Evolutionary conservation across 1,140 invertebrate genomes (phyloP).

Genomic region (Potamilus streckersoni): DNA sequence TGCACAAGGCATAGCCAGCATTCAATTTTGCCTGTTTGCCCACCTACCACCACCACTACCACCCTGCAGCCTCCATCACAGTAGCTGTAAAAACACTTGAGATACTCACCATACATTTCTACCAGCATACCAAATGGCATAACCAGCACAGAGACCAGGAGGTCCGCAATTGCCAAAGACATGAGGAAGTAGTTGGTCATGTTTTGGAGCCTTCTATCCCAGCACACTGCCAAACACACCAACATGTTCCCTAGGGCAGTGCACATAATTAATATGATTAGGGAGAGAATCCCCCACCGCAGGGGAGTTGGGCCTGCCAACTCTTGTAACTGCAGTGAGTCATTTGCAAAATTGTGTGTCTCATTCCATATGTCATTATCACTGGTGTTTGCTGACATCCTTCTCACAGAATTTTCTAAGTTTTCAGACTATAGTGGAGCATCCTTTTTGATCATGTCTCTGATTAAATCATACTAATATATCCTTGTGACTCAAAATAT

Average conservation of each 20-base stretch:
- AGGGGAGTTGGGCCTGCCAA: background rate
- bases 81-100: background rate
- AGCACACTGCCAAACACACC: conserved; percentile 97
- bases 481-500: no score
- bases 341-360: background rate
- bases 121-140: conserved; percentile 97
- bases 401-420: no score
- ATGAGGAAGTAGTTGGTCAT: conserved; percentile 99
- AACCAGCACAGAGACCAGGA: conserved; percentile 94
- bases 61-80: no score
- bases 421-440: no score
- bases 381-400: no score
- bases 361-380: no score
- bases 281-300: conserved; percentile 57
- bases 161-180: conserved; percentile 94
- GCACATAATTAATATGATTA: conserved; percentile 78
- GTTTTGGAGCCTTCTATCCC: conserved; percentile 92
- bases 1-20: no score
- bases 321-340: background rate
- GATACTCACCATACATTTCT: conserved; percentile 59
- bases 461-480: no score
- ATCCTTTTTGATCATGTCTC: no score
- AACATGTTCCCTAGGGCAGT: conserved; percentile 94
- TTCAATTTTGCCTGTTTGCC: no score
- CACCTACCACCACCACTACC: no score